Evolutionary conservation across 2,113 vertebrate genomes (phyloP), one percentile per base, ranked within the genome.

Genomic region (Sylvia atricapilla): DNA sequence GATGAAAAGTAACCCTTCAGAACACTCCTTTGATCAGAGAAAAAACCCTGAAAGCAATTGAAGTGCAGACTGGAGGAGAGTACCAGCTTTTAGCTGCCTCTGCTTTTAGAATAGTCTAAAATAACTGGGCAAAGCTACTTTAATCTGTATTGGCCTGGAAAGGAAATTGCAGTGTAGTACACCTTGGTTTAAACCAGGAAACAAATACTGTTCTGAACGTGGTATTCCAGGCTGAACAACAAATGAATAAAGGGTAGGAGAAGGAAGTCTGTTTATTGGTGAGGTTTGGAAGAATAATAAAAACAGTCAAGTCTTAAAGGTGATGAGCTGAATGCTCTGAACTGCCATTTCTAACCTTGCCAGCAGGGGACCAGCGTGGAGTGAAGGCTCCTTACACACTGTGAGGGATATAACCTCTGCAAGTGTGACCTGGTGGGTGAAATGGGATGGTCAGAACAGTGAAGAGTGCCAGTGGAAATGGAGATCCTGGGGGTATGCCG

Each of bases 381-480:
- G 11, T 13, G 37, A 27, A 27, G 50, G 31, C 16, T 41, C 55
- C 22, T 41, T 30, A 8, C 3, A 3, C 30, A 4, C 9, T 53
- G 6, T n/a, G 64, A 24, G 37, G 56, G 74, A 7, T 47, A 2
- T 63, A 37, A 20, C 9, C 44, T 17, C 0, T 1, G 2, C 4
- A 10, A 0, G 17, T 28, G 30, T 44, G 49, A 67, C 8, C 67
- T 60, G 39, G 12, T 20, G 10, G 23, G 47, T 30, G 2, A 18
- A 33, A 6, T 8, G 37, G 28, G 24, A 9, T 68, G 44, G 17
- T 50, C 14, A 37, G 9, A 31, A 6, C 49, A 23, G 78, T 28
- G 68, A 31, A 82, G n/a, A 30, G 67, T 69, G 58, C 39, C 44
- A 20, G 55, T 31, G 73, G 13, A 62, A 58, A 13, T 30, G 43